phyloP scores from a whole-genome alignment of 2,888 invertebrate genomes.

The Chelonus formosanus region DNA sequence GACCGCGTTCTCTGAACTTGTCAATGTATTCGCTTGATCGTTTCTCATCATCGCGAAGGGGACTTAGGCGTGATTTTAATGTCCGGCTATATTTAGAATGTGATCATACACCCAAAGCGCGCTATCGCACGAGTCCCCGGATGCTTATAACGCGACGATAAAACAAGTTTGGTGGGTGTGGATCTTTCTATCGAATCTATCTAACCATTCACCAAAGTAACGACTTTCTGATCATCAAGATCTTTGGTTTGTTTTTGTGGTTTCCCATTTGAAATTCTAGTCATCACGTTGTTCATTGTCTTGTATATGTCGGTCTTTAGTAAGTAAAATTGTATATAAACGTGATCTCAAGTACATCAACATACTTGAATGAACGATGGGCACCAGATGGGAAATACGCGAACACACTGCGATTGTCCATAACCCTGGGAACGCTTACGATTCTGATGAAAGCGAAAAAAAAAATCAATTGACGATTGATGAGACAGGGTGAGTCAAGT shows the following conservation, averaged over 20 bases:
- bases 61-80: constrained; percentile 27
- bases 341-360: background rate
- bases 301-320: too few relatives aligned
- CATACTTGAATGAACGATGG: constrained; percentile 32
- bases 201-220: background rate
- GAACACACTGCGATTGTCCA: constrained; percentile 38
- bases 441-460: constrained; percentile 21
- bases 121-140: constrained; percentile 26
- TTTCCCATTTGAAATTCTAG: too few relatives aligned
- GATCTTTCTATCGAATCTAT: constrained; percentile 11
- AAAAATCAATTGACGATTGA: constrained; percentile 12
- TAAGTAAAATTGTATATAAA: background rate
- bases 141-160: constrained; percentile 26
- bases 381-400: constrained; percentile 39
- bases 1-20: constrained; percentile 21
- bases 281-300: too few relatives aligned
- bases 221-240: constrained; percentile 17
- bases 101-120: constrained; percentile 29
- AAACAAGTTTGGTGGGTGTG: constrained; percentile 31
- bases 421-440: constrained; percentile 23
- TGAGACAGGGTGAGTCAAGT: constrained; percentile 1
- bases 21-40: constrained; percentile 16
- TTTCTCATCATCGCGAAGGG: constrained; percentile 4
- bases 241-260: constrained; percentile 1
- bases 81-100: constrained; percentile 34